A percentile compares a stretch with the other conserved stretches of the same genome.
Evolutionary conservation across 1,140 invertebrate genomes (phyloP).

Genomic region (Ctenoplectra terminalis): DNA sequence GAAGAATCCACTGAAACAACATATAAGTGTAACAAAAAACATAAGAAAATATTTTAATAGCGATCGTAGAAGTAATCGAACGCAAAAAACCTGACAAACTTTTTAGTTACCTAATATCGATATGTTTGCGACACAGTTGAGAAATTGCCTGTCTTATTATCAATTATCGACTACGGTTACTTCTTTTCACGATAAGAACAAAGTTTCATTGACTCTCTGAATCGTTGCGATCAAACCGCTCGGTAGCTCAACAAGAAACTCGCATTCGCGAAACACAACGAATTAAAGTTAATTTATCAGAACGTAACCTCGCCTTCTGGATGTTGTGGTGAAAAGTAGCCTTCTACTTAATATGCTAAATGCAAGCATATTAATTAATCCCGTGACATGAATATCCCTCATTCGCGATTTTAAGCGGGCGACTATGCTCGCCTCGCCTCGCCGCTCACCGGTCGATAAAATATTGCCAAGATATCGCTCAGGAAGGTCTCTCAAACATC

Average conservation of each 20-base stretch:
- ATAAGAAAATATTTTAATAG: no score
- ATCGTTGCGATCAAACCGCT: not conserved
- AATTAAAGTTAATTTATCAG: not conserved
- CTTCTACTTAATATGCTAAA: not conserved
- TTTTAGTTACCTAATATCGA: no score
- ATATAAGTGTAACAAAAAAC: no score
- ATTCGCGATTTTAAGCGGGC: not conserved
- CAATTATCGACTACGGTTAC: not conserved
- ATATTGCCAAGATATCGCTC: conserved; percentile 21
- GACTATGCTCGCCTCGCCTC: not conserved
- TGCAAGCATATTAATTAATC: conserved; percentile 34
- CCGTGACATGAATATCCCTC: not conserved
- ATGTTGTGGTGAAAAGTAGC: not conserved
- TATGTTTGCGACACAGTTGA: not conserved
- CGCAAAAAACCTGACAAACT: no score
- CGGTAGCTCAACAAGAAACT: not conserved
- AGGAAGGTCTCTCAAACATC: conserved; percentile 37
- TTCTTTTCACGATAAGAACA: not conserved
- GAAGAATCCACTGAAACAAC: no score
- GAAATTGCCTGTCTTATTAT: not conserved
- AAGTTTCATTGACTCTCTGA: not conserved
- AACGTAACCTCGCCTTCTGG: conserved; percentile 20
- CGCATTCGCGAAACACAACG: not conserved
- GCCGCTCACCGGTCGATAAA: conserved; percentile 30
- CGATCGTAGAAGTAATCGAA: no score